phyloP scores from a whole-genome alignment of 2,113 vertebrate species.

The rat (Rattus norvegicus) region DNA sequence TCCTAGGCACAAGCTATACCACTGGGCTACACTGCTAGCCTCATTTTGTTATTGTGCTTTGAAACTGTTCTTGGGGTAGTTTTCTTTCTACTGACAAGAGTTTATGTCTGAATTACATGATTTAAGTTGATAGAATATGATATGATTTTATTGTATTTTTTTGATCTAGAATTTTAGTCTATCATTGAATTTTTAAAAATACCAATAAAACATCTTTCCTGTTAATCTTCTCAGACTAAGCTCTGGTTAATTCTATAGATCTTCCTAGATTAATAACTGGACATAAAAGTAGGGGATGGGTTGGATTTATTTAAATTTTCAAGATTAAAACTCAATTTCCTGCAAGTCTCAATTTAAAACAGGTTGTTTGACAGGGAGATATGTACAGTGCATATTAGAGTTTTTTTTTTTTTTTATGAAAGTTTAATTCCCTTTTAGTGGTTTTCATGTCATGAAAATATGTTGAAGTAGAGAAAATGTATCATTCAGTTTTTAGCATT shows the following conservation, averaged over 20 bases:
- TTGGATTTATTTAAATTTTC: constrained; percentile 70
- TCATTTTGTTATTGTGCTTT: not conserved
- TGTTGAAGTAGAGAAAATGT: constrained; percentile 51
- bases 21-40: fast-evolving
- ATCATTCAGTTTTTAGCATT: constrained; percentile 50
- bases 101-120: constrained; percentile 2
- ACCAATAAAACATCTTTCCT: not conserved
- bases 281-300: not conserved
- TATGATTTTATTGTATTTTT: constrained; percentile 33
- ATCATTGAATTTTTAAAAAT: not conserved
- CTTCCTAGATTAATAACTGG: constrained; percentile 31
- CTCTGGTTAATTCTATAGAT: not conserved
- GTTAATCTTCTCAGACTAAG: constrained; percentile 8
- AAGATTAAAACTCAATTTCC: constrained; percentile 17
- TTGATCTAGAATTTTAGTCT: not conserved
- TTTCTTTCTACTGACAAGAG: not conserved
- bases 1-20: not conserved
- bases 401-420: constrained; percentile 60
- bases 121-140: constrained; percentile 4
- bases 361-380: constrained; percentile 58
- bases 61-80: not conserved
- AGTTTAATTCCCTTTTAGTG: constrained; percentile 69
- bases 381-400: constrained; percentile 45
- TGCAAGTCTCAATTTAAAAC: constrained; percentile 45
- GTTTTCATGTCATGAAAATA: constrained; percentile 56